A percentile compares a stretch with the other conserved stretches of the same genome.
Conservation (phyloP, 1,140 invertebrate genomes). For the Heliconius hewitsoni region DNA sequence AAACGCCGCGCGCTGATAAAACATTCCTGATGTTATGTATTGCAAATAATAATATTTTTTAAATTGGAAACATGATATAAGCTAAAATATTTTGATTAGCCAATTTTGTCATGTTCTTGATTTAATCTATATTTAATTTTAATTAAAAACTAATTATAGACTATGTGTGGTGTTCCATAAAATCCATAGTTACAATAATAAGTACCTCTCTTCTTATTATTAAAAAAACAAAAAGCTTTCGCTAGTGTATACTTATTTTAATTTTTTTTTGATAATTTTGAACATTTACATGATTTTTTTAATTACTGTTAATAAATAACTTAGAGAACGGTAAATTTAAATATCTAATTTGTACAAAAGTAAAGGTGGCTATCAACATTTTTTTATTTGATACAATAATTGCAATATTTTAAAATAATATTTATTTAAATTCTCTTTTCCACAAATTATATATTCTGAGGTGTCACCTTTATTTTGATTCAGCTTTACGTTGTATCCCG, state of each 20-base stretch:
- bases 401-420: too few relatives aligned
- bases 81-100: background rate
- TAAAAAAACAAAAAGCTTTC: background rate
- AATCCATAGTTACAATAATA: conserved; percentile 7
- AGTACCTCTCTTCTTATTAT: background rate
- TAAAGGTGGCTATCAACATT: background rate
- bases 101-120: background rate
- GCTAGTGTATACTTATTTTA: background rate
- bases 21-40: too few relatives aligned
- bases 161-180: conserved; percentile 8
- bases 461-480: too few relatives aligned
- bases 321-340: background rate
- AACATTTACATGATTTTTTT: background rate
- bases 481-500: too few relatives aligned
- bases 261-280: background rate
- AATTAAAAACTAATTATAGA: background rate
- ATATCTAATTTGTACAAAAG: background rate
- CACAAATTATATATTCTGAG: too few relatives aligned
- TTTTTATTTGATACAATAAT: background rate
- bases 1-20: background rate
- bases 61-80: background rate
- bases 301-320: too few relatives aligned
- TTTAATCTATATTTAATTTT: conserved; percentile 6
- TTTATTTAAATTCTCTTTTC: too few relatives aligned
- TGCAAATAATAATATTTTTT: background rate